Percentiles rank a stretch among this genome's conserved stretches.
phyloP scores from a whole-genome alignment of 2,888 invertebrate species.

The Hemithea aestivaria region DNA sequence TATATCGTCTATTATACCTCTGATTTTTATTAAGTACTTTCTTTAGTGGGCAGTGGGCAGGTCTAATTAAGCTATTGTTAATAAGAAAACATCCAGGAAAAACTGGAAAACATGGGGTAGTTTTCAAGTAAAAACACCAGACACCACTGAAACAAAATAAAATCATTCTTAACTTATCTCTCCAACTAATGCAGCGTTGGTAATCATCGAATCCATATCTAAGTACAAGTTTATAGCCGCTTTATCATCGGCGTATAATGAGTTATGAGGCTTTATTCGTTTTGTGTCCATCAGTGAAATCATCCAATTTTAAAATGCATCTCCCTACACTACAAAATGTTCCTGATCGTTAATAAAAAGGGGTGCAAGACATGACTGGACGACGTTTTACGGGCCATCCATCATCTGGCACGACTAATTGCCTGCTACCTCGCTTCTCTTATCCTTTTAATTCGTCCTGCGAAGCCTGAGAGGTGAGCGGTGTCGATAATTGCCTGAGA shows the following conservation, averaged over 20 bases:
- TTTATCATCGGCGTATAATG: conserved; percentile 76
- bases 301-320: too few relatives aligned
- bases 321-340: too few relatives aligned
- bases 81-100: too few relatives aligned
- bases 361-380: too few relatives aligned
- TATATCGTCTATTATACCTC: too few relatives aligned
- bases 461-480: conserved; percentile 40
- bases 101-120: too few relatives aligned
- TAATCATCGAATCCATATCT: conserved; percentile 66
- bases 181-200: conserved; percentile 34
- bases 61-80: conserved; percentile 44
- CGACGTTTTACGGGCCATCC: conserved; percentile 66
- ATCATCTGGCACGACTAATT: conserved; percentile 74
- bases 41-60: conserved; percentile 13
- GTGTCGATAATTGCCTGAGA: conserved; percentile 62
- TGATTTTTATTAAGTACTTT: too few relatives aligned
- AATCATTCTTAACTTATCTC: too few relatives aligned
- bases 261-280: conserved; percentile 62
- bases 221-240: conserved; percentile 67
- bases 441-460: conserved; percentile 74
- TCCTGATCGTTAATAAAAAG: too few relatives aligned
- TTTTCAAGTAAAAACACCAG: conserved; percentile 43
- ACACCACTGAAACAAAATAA: too few relatives aligned
- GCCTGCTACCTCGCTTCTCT: conserved; percentile 73
- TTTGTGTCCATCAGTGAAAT: conserved; percentile 70